phyloP scores from a whole-genome alignment of 2,797 vertebrate species.

The Scomberomorus guttatus region DNA sequence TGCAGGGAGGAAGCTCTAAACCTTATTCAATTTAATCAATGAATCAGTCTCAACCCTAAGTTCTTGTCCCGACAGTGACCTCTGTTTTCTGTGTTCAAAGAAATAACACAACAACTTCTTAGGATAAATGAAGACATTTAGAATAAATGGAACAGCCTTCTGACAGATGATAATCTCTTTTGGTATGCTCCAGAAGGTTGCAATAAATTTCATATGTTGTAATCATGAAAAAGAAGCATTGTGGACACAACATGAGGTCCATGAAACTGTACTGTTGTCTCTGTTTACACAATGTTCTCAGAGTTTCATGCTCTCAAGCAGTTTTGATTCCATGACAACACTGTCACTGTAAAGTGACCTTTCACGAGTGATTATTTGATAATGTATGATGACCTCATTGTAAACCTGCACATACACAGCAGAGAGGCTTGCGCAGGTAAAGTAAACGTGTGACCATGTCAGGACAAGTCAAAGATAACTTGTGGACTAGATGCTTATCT shows the following conservation, averaged over 20 bases:
- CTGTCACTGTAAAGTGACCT: not conserved
- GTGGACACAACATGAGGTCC: not conserved
- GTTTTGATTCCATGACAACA: not conserved
- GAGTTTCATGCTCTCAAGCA: not conserved
- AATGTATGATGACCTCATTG: not conserved
- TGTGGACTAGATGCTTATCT: conserved; percentile 21
- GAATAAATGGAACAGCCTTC: too few relatives aligned
- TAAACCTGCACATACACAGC: not conserved
- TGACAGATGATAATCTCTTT: too few relatives aligned
- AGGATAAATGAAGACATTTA: too few relatives aligned
- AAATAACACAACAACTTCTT: too few relatives aligned
- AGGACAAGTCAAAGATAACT: conserved; percentile 12
- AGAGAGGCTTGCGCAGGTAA: conserved; percentile 3
- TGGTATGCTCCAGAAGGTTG: too few relatives aligned
- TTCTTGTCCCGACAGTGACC: too few relatives aligned
- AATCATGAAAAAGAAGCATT: too few relatives aligned
- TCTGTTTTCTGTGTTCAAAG: too few relatives aligned
- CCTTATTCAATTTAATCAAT: too few relatives aligned
- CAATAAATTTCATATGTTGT: too few relatives aligned
- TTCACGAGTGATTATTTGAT: not conserved
- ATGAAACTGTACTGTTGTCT: not conserved
- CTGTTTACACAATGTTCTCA: not conserved
- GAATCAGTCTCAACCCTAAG: too few relatives aligned
- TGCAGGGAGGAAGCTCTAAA: too few relatives aligned
- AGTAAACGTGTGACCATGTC: not conserved